These are phyloP conservation scores for Eubasilissa regina DNA, from an alignment of 1,140 invertebrate species.

Conservation along the genomic window DNA sequence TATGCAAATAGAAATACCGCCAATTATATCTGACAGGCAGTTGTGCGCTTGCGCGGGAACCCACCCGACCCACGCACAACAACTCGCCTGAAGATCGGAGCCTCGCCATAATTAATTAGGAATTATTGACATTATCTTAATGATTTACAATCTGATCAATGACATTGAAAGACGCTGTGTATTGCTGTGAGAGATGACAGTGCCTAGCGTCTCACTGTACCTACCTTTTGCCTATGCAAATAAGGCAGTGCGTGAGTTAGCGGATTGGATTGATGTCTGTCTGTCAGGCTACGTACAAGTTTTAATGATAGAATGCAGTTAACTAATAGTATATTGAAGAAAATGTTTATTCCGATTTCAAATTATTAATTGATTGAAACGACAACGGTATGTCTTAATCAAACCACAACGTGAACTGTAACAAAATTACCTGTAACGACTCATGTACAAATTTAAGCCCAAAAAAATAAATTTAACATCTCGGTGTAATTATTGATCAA, in stretches of 20 bases:
- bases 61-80: conserved; percentile 31
- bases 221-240: background rate
- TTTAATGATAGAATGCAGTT: conserved; percentile 14
- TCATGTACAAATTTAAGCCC: too few relatives aligned
- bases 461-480: too few relatives aligned
- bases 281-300: conserved; percentile 13
- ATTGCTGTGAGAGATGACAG: conserved; percentile 25
- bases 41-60: conserved; percentile 35
- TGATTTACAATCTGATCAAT: conserved; percentile 49
- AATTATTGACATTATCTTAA: conserved; percentile 54
- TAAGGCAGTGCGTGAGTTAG: background rate
- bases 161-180: conserved; percentile 25
- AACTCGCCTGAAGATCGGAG: conserved; percentile 22
- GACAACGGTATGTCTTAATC: too few relatives aligned
- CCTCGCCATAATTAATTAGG: conserved; percentile 46
- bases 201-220: background rate
- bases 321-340: background rate
- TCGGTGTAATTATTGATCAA: too few relatives aligned
- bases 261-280: conserved; percentile 21
- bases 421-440: too few relatives aligned
- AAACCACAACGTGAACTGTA: too few relatives aligned
- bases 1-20: conserved; percentile 44
- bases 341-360: too few relatives aligned
- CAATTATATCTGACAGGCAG: conserved; percentile 46
- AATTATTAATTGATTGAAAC: too few relatives aligned